A percentile compares a stretch with the other conserved stretches of the same genome.
These are phyloP conservation scores for Helobdella robusta DNA, from an alignment of 2,888 invertebrate genomes.

Conservation along the genomic window DNA sequence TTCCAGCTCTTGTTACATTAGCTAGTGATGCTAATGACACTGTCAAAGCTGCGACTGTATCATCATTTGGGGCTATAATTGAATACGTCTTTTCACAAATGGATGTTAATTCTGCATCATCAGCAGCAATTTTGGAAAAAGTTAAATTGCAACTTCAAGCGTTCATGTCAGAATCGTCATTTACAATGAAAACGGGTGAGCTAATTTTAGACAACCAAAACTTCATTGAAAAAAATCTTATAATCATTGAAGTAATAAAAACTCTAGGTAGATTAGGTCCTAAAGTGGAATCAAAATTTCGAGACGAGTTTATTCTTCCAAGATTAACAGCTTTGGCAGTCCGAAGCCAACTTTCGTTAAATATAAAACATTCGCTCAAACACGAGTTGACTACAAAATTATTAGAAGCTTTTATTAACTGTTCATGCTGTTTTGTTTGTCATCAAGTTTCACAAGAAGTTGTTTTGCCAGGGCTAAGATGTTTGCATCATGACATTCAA, in stretches of 20 bases:
- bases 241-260: slow-evolving; percentile 54
- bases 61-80: slow-evolving; percentile 58
- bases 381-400: slow-evolving; percentile 57
- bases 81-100: slow-evolving; percentile 48
- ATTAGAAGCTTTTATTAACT: slow-evolving; percentile 59
- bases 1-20: slow-evolving; percentile 63
- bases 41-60: slow-evolving; percentile 59
- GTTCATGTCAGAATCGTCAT: slow-evolving; percentile 49
- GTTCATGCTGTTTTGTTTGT: slow-evolving; percentile 51
- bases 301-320: slow-evolving; percentile 60
- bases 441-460: slow-evolving; percentile 48
- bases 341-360: slow-evolving; percentile 54
- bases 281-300: slow-evolving; percentile 55
- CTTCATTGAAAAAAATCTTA: not conserved
- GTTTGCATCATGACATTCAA: slow-evolving; percentile 46
- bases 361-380: slow-evolving; percentile 52
- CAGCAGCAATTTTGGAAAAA: slow-evolving; percentile 49
- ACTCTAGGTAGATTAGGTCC: slow-evolving; percentile 59
- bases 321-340: slow-evolving; percentile 57
- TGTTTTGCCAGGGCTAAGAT: slow-evolving; percentile 49
- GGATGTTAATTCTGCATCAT: not conserved
- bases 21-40: slow-evolving; percentile 61
- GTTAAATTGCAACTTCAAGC: slow-evolving; percentile 50
- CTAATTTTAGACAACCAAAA: no score
- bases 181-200: slow-evolving; percentile 32